These are phyloP conservation scores for Elanoides forficatus DNA, from an alignment of 2,113 vertebrate species.

Conservation along the genomic window DNA sequence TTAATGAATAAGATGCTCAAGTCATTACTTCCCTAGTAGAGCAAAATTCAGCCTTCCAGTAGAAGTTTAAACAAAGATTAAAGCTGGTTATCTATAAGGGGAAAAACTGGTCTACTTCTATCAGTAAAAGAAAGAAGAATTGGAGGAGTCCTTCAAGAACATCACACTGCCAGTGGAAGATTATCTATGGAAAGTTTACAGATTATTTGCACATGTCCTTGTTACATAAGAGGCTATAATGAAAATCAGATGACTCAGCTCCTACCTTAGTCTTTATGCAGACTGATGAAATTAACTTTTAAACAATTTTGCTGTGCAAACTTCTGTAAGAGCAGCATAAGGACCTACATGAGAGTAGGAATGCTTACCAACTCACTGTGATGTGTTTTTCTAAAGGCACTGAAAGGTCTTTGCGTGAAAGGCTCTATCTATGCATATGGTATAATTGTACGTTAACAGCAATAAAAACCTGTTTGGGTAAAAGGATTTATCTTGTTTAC, in stretches of 20 bases:
- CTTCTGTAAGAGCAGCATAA: conserved; percentile 9
- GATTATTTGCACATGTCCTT: neutral
- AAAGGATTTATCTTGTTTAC: neutral
- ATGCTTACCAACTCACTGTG: neutral
- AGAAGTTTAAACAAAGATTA: neutral
- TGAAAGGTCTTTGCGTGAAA: neutral
- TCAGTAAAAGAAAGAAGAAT: neutral
- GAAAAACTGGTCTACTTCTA: neutral
- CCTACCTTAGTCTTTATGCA: neutral
- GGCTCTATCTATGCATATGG: rapidly evolving
- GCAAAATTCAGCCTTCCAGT: neutral
- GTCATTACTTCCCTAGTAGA: neutral
- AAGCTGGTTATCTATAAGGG: neutral
- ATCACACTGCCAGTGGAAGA: neutral
- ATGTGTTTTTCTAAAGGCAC: neutral
- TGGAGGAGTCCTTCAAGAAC: neutral
- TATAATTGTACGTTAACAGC: neutral
- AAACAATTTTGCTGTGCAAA: neutral
- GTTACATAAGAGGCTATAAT: neutral
- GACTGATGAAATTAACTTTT: neutral
- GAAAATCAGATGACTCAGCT: neutral
- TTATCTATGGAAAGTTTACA: neutral
- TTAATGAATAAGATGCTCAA: neutral
- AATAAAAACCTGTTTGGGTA: neutral
- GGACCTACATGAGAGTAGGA: neutral